phyloP scores from a whole-genome alignment of 2,797 vertebrate species.

The Lutjanus argentimaculatus region DNA sequence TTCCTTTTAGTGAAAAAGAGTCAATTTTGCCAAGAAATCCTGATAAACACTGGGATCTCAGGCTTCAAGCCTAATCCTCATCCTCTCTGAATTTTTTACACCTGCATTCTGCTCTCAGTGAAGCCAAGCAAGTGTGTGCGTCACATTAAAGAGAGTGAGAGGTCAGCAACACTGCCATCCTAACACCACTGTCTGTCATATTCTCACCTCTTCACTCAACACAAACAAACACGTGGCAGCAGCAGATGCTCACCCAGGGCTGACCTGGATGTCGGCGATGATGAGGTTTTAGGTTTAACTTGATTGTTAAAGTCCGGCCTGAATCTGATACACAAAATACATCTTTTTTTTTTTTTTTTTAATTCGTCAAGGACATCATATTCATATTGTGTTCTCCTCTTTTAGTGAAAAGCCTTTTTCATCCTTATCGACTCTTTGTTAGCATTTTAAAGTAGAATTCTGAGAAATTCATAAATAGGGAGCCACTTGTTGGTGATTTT shows the following conservation, averaged over 20 bases:
- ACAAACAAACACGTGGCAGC: constrained; percentile 20
- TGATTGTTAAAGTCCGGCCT: not conserved
- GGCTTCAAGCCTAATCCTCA: constrained; percentile 16
- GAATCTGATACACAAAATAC: not conserved
- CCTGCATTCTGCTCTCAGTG: constrained; percentile 20
- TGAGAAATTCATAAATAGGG: not conserved
- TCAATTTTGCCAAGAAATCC: not conserved
- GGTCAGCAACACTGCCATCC: constrained; percentile 24
- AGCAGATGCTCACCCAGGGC: constrained; percentile 18
- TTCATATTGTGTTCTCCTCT: not conserved
- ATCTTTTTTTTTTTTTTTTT: not conserved
- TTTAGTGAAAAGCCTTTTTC: not conserved
- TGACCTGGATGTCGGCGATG: constrained; percentile 22
- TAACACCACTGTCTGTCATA: constrained; percentile 27
- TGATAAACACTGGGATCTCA: constrained; percentile 16
- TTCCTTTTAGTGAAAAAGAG: not conserved
- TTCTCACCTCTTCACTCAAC: constrained; percentile 36
- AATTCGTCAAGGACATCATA: too few species aligned
- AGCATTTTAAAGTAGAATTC: not conserved
- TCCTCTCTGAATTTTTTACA: constrained; percentile 46
- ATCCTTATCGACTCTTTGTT: not conserved
- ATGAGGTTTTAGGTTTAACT: constrained; percentile 3
- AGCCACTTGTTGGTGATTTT: not conserved
- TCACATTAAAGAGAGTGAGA: constrained; percentile 38
- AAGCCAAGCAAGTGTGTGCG: not conserved